Conservation (phyloP, 1,140 invertebrate genomes). For the fruit fly (Drosophila melanogaster) region Release_6_plus_ISO1_MT NT_037436.4:1042001-1042500, state of each 20-base stretch:
- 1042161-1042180: too few species aligned
- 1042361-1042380: constrained; percentile 1
- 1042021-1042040: constrained; percentile 3
- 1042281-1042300: constrained; percentile 72
- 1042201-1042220: constrained; percentile 3
- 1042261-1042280: constrained; percentile 82
- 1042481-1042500: constrained; percentile 65
- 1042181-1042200: background rate
- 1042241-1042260: constrained; percentile 83
- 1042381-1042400: constrained; percentile 25
- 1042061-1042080: background rate
- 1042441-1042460: constrained; percentile 83
- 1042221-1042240: constrained; percentile 52
- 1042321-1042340: background rate
- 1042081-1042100: background rate
- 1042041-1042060: constrained; percentile 3
- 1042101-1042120: too few species aligned
- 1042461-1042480: constrained; percentile 79
- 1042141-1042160: too few species aligned
- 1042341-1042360: background rate
- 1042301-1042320: constrained; percentile 29
- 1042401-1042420: constrained; percentile 79
- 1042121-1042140: too few species aligned
- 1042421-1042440: constrained; percentile 79
- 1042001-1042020: constrained; percentile 41